Evolutionary conservation across 2,113 vertebrate genomes (phyloP).

Genomic region (Phrynosoma blainvillii): DNA sequence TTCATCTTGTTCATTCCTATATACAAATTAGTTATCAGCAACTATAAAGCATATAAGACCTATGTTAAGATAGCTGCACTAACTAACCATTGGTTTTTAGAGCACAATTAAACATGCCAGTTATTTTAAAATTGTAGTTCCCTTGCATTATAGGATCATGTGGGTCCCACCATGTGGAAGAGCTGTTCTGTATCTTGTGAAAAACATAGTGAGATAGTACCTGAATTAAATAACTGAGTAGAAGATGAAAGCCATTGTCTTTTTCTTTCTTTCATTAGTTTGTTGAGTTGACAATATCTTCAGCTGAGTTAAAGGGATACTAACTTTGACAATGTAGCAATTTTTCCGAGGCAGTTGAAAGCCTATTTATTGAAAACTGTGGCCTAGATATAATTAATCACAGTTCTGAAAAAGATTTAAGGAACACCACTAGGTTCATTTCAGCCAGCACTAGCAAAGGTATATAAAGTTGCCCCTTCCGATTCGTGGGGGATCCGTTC

Average conservation of each 20-base stretch:
- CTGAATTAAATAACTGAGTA: background rate
- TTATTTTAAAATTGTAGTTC: background rate
- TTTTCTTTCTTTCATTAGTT: background rate
- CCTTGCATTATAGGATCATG: background rate
- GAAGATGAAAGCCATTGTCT: background rate
- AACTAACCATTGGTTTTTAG: background rate
- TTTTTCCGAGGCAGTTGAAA: background rate
- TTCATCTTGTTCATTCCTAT: background rate
- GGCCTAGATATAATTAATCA: background rate
- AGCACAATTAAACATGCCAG: background rate
- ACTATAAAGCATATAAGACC: background rate
- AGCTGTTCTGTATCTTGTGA: background rate
- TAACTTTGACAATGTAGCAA: background rate
- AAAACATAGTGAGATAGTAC: background rate
- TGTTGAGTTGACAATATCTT: background rate
- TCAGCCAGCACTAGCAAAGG: background rate
- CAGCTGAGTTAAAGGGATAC: background rate
- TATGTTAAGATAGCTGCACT: background rate
- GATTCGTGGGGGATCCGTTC: too few species aligned
- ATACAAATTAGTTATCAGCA: background rate
- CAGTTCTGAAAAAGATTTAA: background rate
- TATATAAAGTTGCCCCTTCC: too few species aligned
- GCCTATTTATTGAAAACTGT: background rate
- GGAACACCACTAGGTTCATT: background rate
- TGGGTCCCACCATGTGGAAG: background rate